Conservation (phyloP, 2,888 invertebrate genomes). For the Hyles lineata region DNA sequence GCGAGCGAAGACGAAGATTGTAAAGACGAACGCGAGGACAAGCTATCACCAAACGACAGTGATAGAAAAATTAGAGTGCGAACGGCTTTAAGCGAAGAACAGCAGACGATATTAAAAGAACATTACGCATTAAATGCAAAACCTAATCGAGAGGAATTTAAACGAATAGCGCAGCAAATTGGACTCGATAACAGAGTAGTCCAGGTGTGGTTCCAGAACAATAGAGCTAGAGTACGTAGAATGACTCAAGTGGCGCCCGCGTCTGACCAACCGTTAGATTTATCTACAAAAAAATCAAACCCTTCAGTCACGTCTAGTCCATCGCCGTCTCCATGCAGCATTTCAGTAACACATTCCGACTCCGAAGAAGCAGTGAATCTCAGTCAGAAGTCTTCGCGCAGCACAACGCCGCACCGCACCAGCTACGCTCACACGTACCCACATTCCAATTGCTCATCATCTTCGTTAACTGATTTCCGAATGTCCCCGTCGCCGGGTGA, state of each 20-base stretch:
- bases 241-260: conserved; percentile 74
- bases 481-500: conserved; percentile 82
- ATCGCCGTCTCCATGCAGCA: conserved; percentile 85
- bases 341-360: conserved; percentile 86
- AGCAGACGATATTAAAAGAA: conserved; percentile 93
- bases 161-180: conserved; percentile 92
- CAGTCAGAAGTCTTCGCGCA: conserved; percentile 88
- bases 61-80: conserved; percentile 95
- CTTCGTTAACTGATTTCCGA: conserved; percentile 78
- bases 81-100: conserved; percentile 97
- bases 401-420: conserved; percentile 84
- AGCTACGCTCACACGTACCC: conserved; percentile 81
- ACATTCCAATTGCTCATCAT: conserved; percentile 86
- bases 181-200: conserved; percentile 92
- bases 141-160: conserved; percentile 97
- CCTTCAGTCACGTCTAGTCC: conserved; percentile 85
- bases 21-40: conserved; percentile 80
- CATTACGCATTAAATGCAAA: conserved; percentile 96
- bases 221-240: conserved; percentile 94
- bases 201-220: conserved; percentile 99
- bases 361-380: conserved; percentile 91
- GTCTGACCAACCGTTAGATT: conserved; percentile 94
- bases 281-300: conserved; percentile 92
- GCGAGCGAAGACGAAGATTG: conserved; percentile 87
- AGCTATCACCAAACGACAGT: conserved; percentile 84